phyloP scores from a whole-genome alignment of 2,797 vertebrate species.

The Diplodus puntazzo region DNA sequence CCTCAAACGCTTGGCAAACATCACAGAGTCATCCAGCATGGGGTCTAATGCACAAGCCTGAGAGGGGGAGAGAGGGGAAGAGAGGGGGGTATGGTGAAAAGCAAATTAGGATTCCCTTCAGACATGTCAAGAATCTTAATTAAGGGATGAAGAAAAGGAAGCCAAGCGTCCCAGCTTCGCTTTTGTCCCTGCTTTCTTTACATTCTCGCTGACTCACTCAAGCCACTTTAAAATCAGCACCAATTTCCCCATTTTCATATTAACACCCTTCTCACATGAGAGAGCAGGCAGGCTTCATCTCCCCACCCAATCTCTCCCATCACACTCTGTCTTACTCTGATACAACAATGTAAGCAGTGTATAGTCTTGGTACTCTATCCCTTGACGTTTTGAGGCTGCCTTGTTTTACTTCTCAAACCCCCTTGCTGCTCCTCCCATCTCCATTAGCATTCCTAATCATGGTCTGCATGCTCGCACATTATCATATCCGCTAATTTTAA shows the following conservation, averaged over 20 bases:
- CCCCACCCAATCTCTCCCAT: slow-evolving; percentile 16
- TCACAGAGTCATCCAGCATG: slow-evolving; percentile 95
- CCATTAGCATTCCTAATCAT: not conserved
- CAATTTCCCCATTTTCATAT: slow-evolving; percentile 52
- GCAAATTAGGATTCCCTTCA: slow-evolving; percentile 65
- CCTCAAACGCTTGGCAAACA: slow-evolving; percentile 92
- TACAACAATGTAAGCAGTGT: not conserved
- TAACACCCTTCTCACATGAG: slow-evolving; percentile 33
- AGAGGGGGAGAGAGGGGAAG: not conserved
- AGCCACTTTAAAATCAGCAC: slow-evolving; percentile 59
- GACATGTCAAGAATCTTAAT: slow-evolving; percentile 78
- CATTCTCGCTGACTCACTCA: slow-evolving; percentile 62
- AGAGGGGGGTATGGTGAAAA: slow-evolving; percentile 33
- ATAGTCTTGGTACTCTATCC: not conserved
- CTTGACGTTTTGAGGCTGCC: slow-evolving; percentile 11
- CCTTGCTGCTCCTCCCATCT: not conserved
- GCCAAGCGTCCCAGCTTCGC: slow-evolving; percentile 50
- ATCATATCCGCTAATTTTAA: not conserved
- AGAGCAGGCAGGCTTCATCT: slow-evolving; percentile 9
- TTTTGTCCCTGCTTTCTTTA: slow-evolving; percentile 62
- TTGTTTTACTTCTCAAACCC: not conserved
- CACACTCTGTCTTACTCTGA: slow-evolving; percentile 15
- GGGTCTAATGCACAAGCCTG: slow-evolving; percentile 94
- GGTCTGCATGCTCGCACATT: slow-evolving; percentile 3
- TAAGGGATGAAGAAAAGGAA: slow-evolving; percentile 58